These are phyloP conservation scores for Callyntrura sp. DNA, from an alignment of 2,888 invertebrate genomes.

Conservation along the genomic window DNA sequence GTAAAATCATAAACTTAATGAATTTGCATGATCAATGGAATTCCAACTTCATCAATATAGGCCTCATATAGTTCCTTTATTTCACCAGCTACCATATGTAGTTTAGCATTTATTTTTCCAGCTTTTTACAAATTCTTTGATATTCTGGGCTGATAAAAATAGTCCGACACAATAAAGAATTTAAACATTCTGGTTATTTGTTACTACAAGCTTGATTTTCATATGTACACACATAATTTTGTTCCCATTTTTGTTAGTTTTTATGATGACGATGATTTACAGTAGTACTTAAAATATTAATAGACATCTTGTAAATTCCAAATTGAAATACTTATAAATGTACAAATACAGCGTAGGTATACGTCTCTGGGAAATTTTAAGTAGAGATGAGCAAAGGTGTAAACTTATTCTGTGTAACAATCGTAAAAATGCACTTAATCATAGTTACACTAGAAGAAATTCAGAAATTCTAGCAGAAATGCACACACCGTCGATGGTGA, in stretches of 20 bases:
- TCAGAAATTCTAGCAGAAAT: slow-evolving; percentile 47
- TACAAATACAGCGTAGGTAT: background rate
- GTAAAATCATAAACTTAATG: too few species aligned
- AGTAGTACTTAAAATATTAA: background rate
- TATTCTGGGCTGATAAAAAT: too few species aligned
- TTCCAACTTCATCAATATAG: too few species aligned
- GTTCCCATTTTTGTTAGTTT: slow-evolving; percentile 70
- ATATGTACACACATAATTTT: too few species aligned
- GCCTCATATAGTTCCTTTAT: too few species aligned
- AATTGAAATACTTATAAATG: background rate
- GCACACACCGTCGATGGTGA: slow-evolving; percentile 8
- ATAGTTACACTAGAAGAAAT: slow-evolving; percentile 30
- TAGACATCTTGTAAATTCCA: background rate
- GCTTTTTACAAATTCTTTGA: too few species aligned
- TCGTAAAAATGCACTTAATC: slow-evolving; percentile 41
- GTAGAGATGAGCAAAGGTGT: slow-evolving; percentile 27
- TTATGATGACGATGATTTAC: slow-evolving; percentile 27
- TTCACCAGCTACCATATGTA: too few species aligned
- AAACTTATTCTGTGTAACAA: slow-evolving; percentile 38
- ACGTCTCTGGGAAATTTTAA: background rate
- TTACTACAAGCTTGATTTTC: too few species aligned
- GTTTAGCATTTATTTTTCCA: too few species aligned
- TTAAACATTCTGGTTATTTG: too few species aligned
- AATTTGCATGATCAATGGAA: too few species aligned
- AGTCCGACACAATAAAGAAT: too few species aligned